These are phyloP conservation scores for Chaetops frenatus DNA, from an alignment of 2,113 vertebrate genomes.

Conservation along the genomic window DNA sequence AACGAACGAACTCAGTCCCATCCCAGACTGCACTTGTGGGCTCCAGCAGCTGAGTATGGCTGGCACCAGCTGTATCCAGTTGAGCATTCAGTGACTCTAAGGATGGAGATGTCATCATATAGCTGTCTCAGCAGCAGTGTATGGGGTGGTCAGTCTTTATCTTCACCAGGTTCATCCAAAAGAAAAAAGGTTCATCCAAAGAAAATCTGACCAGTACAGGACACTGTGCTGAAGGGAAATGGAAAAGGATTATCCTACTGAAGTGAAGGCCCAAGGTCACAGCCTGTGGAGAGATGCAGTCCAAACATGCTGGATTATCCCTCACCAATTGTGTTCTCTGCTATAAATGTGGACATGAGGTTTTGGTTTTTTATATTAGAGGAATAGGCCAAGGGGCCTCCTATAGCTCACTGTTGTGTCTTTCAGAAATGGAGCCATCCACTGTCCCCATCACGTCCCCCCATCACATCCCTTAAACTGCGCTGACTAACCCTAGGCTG, in stretches of 20 bases:
- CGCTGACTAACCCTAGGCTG: neutral
- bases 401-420: neutral
- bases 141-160: neutral
- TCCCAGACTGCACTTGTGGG: neutral
- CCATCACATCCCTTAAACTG: neutral
- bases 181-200: neutral
- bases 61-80: rapidly evolving
- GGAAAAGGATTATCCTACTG: neutral
- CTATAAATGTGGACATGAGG: neutral
- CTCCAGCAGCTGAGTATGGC: neutral
- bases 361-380: neutral
- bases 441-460: neutral
- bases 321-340: neutral
- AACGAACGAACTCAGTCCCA: neutral
- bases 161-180: neutral
- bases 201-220: neutral
- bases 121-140: neutral
- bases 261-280: neutral
- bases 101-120: neutral
- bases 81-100: neutral
- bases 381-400: neutral
- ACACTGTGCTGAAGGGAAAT: neutral
- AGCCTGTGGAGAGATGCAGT: neutral
- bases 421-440: neutral
- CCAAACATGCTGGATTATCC: neutral